These are phyloP conservation scores for Trichechus manatus DNA, from an alignment of 2,113 vertebrate genomes.

Conservation along the genomic window DNA sequence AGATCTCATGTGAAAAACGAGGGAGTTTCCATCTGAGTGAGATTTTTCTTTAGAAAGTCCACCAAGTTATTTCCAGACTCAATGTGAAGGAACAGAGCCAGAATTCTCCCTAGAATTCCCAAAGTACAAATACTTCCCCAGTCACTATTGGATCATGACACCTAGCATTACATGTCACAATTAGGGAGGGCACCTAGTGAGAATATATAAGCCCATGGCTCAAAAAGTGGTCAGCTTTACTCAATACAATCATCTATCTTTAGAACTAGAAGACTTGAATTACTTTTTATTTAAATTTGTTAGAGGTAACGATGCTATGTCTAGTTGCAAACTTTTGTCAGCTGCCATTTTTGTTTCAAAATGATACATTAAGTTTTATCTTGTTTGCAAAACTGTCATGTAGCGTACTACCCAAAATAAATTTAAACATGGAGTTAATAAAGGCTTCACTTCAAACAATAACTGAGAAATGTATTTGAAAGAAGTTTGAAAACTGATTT, in stretches of 20 bases:
- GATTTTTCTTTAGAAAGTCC: not conserved
- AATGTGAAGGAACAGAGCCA: not conserved
- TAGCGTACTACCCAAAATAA: not conserved
- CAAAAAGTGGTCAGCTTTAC: not conserved
- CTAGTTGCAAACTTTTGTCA: not conserved
- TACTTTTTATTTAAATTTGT: constrained; percentile 9
- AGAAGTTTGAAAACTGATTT: not conserved
- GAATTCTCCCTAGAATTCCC: not conserved
- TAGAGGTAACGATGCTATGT: not conserved
- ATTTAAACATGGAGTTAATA: not conserved
- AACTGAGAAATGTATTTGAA: constrained; percentile 7
- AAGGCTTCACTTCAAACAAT: not conserved
- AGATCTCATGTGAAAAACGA: not conserved
- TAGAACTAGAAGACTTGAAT: fast-evolving
- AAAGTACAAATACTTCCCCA: not conserved
- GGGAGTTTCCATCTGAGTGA: not conserved
- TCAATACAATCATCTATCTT: not conserved
- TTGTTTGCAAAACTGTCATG: not conserved
- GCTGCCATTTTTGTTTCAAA: not conserved
- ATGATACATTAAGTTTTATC: not conserved
- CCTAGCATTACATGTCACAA: not conserved
- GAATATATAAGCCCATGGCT: not conserved
- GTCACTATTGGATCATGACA: not conserved
- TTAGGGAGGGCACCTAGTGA: not conserved
- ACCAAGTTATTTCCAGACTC: not conserved